phyloP scores from a whole-genome alignment of 2,797 vertebrate genomes.

The Parambassis ranga region DNA sequence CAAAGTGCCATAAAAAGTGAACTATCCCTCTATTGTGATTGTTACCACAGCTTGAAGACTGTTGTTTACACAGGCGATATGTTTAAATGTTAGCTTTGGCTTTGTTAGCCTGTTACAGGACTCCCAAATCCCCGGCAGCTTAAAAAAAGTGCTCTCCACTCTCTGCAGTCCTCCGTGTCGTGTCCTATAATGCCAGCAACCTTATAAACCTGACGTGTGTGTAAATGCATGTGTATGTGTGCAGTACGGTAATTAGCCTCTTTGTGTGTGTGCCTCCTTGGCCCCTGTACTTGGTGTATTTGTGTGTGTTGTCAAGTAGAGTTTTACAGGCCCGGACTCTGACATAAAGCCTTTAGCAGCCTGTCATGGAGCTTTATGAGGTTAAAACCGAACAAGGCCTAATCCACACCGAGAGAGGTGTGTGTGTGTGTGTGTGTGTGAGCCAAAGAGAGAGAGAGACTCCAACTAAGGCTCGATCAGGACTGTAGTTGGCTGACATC shows the following conservation, averaged over 20 bases:
- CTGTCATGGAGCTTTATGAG: conserved; percentile 69
- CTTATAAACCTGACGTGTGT: background rate
- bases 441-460: background rate
- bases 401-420: conserved; percentile 43
- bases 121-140: background rate
- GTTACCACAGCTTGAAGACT: no score
- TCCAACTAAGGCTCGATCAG: background rate
- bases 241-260: conserved; percentile 27
- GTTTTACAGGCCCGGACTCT: conserved; percentile 42
- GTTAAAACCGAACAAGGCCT: conserved; percentile 64
- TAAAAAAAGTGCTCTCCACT: conserved; percentile 13
- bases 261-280: conserved; percentile 17
- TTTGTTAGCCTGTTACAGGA: background rate
- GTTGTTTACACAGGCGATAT: no score
- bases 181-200: conserved; percentile 10
- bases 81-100: no score
- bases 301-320: conserved; percentile 30
- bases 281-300: background rate
- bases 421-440: background rate
- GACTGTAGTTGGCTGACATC: conserved; percentile 1
- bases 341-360: conserved; percentile 54
- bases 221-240: background rate
- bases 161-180: no score
- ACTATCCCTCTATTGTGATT: no score
- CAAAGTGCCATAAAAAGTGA: no score